These are phyloP conservation scores for Xestia c-nigrum DNA, from an alignment of 2,888 invertebrate species.

Conservation along the genomic window DNA sequence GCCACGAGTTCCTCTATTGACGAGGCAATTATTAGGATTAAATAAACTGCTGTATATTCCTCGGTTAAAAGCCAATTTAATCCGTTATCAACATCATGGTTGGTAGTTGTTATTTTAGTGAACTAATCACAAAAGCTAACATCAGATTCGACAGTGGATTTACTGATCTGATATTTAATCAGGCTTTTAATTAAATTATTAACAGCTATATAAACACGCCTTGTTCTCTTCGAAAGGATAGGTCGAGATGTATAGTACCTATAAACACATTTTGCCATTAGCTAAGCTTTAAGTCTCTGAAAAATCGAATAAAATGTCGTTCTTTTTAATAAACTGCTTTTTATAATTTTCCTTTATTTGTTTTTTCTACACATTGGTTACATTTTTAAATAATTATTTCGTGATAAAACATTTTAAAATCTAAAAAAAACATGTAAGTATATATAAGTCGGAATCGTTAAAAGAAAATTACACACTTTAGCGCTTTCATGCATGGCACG, in stretches of 20 bases:
- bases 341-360: too few relatives aligned
- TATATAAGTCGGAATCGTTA: too few relatives aligned
- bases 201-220: neutral
- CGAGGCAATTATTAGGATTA: neutral
- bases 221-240: neutral
- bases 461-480: too few relatives aligned
- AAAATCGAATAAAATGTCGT: neutral
- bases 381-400: too few relatives aligned
- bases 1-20: neutral
- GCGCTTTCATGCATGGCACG: too few relatives aligned
- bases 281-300: neutral
- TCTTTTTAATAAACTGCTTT: too few relatives aligned
- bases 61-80: neutral
- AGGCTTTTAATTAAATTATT: neutral
- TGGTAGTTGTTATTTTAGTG: conserved; percentile 12
- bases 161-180: conserved; percentile 8
- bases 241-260: neutral
- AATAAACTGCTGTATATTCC: neutral
- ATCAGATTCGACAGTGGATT: conserved; percentile 2
- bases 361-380: too few relatives aligned
- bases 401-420: too few relatives aligned
- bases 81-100: neutral
- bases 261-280: neutral
- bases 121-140: conserved; percentile 19
- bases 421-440: too few relatives aligned